Base-by-base conservation (phyloP, 2,888 invertebrate species). In the Zaprionus bogoriensis region DNA sequence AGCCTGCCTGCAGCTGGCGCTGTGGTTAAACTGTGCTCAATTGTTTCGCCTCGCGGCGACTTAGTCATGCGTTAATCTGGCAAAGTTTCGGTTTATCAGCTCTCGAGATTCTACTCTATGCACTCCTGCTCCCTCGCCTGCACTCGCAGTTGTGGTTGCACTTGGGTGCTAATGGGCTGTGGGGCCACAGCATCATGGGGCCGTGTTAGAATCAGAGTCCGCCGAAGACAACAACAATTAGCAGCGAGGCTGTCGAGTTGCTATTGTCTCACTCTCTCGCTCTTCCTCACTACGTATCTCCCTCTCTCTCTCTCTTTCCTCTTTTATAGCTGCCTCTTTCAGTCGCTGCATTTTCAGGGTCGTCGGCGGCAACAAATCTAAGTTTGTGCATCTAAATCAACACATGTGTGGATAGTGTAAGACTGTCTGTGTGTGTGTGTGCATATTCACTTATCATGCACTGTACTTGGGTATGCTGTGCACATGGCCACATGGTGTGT, bases 71-170 rank as follows among this genome's bases (percentile, higher is more conserved):
- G n/a, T n/a, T n/a, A n/a, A n/a, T n/a, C n/a, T n/a, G n/a, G n/a
- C n/a, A n/a, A n/a, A n/a, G n/a, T n/a, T n/a, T n/a, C n/a, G n/a
- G n/a, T n/a, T n/a, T n/a, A n/a, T n/a, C n/a, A n/a, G n/a, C n/a
- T n/a, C n/a, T n/a, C n/a, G n/a, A n/a, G n/a, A n/a, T n/a, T n/a
- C n/a, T n/a, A n/a, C n/a, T n/a, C n/a, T n/a, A n/a, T n/a, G n/a
- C n/a, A n/a, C n/a, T n/a, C n/a, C n/a, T n/a, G n/a, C 36, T 46
- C 60, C 70, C 74, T 87, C 83, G 74, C 87, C 82, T 87, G 88
- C 77, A 74, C 77, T 67, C 67, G 79, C 84, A 82, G 85, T 81
- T 87, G 87, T 74, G 88, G 88, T 87, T 87, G 79, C 82, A 78
- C 63, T 79, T 74, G 79, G 55, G 54, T 17, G 30, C n/a, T n/a